Evolutionary conservation across 2,888 invertebrate genomes (phyloP).

Genomic region (Nudaria mundana): DNA sequence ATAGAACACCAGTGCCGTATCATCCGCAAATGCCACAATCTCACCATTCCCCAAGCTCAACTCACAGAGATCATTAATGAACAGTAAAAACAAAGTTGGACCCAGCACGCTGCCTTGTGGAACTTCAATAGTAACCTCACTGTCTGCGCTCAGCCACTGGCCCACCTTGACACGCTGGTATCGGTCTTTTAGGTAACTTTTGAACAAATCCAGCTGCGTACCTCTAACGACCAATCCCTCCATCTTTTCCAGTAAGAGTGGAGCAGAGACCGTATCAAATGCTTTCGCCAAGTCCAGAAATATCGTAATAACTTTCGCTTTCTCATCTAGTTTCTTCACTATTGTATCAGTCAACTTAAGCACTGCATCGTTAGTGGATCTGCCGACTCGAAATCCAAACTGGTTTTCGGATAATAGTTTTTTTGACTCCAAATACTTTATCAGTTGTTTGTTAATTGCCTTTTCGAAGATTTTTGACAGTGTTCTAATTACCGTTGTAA

Average conservation of each 20-base stretch:
- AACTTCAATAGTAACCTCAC: neutral
- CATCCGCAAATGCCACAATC: neutral
- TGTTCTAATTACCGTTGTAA: too few species aligned
- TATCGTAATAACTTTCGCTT: neutral
- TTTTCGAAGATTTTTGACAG: conserved; percentile 1
- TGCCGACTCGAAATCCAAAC: neutral
- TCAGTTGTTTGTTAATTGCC: neutral
- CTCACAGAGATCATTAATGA: neutral
- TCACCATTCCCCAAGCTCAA: neutral
- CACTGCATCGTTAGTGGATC: neutral
- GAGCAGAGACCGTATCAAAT: neutral
- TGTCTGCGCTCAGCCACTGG: neutral
- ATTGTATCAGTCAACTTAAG: neutral
- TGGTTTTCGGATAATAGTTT: neutral
- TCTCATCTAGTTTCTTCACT: neutral
- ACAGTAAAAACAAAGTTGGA: neutral
- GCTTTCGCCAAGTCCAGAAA: neutral
- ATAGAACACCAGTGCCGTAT: neutral
- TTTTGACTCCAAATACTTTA: neutral
- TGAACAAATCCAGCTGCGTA: neutral
- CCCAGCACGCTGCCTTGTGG: neutral
- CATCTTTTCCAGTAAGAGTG: neutral
- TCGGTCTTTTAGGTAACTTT: neutral
- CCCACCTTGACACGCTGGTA: neutral
- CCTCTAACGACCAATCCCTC: neutral